Percentiles rank a stretch among this genome's conserved stretches.
These are phyloP conservation scores for Drosophila watanabei DNA, from an alignment of 1,140 invertebrate species.

Conservation along the genomic window DNA sequence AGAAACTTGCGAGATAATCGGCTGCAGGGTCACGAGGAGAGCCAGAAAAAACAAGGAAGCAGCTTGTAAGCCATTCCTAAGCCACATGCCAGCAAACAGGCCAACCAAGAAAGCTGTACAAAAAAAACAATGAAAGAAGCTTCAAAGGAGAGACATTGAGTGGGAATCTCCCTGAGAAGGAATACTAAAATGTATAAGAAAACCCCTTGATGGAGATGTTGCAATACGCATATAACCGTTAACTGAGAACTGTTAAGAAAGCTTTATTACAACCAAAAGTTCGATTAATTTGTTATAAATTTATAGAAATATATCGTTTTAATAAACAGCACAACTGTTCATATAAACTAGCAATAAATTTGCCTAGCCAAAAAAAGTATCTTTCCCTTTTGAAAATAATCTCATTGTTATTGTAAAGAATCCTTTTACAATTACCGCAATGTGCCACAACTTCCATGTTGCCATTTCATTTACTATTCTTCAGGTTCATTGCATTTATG, in stretches of 20 bases:
- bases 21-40: conserved; percentile 21
- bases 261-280: neutral
- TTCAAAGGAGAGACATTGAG: conserved; percentile 1
- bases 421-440: neutral
- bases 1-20: conserved; percentile 39
- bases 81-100: conserved; percentile 42
- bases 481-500: conserved; percentile 31
- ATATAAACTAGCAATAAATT: neutral
- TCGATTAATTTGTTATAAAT: neutral
- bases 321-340: neutral
- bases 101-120: conserved; percentile 6
- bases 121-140: conserved; percentile 28
- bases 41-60: conserved; percentile 32
- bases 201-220: neutral
- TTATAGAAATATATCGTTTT: too few relatives aligned
- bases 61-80: conserved; percentile 44
- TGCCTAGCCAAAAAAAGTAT: too few relatives aligned
- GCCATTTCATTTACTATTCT: neutral
- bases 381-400: neutral
- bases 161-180: neutral
- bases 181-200: neutral
- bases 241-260: neutral
- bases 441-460: neutral
- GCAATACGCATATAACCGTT: neutral
- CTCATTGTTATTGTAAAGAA: neutral